phyloP scores from a whole-genome alignment of 2,888 invertebrate genomes.

The Vandiemenella viatica region DNA sequence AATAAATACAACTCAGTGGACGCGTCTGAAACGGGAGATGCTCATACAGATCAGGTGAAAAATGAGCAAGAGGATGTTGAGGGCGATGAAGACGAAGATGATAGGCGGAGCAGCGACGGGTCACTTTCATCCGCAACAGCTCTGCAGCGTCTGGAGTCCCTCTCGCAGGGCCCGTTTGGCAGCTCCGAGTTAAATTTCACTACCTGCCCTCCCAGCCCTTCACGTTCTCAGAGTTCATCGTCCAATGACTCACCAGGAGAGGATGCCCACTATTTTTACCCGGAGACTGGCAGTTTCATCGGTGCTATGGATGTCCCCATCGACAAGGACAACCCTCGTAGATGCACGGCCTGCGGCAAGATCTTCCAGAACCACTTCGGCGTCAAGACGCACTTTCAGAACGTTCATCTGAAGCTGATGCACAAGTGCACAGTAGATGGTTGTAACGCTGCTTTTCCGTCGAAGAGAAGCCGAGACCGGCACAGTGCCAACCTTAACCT shows the following conservation, averaged over 20 bases:
- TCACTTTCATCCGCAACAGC: conserved; percentile 51
- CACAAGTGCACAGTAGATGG: conserved; percentile 90
- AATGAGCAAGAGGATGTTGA: conserved; percentile 25
- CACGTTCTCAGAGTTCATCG: conserved; percentile 40
- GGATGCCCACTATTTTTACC: conserved; percentile 49
- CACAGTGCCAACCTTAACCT: conserved; percentile 84
- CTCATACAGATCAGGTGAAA: conserved; percentile 13
- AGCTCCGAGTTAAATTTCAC: conserved; percentile 28
- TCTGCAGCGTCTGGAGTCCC: conserved; percentile 58
- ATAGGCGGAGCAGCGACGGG: conserved; percentile 33
- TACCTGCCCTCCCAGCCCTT: conserved; percentile 42
- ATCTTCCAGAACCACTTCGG: conserved; percentile 86
- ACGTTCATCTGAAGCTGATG: conserved; percentile 87
- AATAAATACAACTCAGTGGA: conserved; percentile 11
- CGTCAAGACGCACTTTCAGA: conserved; percentile 89
- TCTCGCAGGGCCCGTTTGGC: conserved; percentile 63
- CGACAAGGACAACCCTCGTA: conserved; percentile 79
- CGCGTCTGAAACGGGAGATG: no score
- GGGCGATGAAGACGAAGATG: conserved; percentile 24
- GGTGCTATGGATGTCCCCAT: conserved; percentile 71
- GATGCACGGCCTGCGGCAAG: conserved; percentile 85
- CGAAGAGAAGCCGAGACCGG: conserved; percentile 79
- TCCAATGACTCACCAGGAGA: conserved; percentile 37
- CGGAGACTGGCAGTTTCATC: conserved; percentile 51
- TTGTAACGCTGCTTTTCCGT: conserved; percentile 87